Evolutionary conservation across 2,888 invertebrate species (phyloP).

Genomic region (Nomada ferruginata): DNA sequence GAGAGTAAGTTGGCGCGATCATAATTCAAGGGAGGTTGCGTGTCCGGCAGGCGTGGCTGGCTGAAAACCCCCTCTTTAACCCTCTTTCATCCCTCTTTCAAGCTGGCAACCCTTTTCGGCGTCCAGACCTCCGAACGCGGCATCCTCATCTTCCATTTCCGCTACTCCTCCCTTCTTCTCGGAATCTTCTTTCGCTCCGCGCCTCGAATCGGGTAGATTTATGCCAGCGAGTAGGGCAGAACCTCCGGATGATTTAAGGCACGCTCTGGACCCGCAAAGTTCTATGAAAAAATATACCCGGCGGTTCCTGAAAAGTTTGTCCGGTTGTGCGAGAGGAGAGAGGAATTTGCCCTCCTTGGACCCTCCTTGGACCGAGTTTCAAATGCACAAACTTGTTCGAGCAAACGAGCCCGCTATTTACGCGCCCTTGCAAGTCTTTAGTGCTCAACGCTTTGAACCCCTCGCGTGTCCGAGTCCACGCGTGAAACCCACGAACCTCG

Average conservation of each 20-base stretch:
- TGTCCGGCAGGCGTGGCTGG: constrained; percentile 74
- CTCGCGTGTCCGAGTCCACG: background rate
- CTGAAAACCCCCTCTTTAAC: constrained; percentile 40
- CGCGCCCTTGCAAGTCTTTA: constrained; percentile 27
- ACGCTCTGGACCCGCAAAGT: constrained; percentile 23
- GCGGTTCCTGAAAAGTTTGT: constrained; percentile 37
- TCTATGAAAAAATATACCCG: constrained; percentile 62
- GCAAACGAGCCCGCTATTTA: constrained; percentile 38
- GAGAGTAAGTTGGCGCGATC: constrained; percentile 78
- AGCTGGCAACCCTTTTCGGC: constrained; percentile 42
- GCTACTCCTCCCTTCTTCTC: constrained; percentile 25
- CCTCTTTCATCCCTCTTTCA: constrained; percentile 15
- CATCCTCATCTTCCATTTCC: constrained; percentile 10
- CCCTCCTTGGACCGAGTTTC: constrained; percentile 15
- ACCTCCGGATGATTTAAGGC: constrained; percentile 64
- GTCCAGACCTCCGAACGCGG: background rate
- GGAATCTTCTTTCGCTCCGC: constrained; percentile 10
- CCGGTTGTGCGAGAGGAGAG: background rate
- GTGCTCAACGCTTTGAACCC: constrained; percentile 12
- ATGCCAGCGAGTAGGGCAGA: constrained; percentile 43
- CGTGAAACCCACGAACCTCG: background rate
- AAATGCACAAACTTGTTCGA: background rate
- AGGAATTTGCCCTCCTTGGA: constrained; percentile 18
- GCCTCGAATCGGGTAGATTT: constrained; percentile 46
- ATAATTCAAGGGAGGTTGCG: constrained; percentile 80